phyloP scores from a whole-genome alignment of 2,113 vertebrate genomes.

The Peromyscus maniculatus region DNA sequence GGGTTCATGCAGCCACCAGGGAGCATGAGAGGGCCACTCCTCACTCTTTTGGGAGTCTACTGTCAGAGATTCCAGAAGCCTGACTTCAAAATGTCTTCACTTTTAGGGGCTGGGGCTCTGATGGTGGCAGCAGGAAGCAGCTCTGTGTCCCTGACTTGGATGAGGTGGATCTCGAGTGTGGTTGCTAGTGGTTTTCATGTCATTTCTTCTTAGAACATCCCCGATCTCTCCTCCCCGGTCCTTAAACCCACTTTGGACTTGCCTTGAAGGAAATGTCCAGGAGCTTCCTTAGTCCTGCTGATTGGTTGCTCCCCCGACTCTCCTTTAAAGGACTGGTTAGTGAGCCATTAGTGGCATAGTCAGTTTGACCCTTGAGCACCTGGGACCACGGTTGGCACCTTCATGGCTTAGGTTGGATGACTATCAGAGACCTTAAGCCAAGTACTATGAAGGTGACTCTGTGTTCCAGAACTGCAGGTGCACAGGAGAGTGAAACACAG shows the following conservation, averaged over 20 bases:
- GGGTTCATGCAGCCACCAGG: too few species aligned
- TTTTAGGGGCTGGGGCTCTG: not conserved
- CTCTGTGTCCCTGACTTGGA: not conserved
- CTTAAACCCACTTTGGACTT: not conserved
- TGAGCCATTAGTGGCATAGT: fast-evolving
- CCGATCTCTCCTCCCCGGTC: fast-evolving
- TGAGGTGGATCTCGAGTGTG: not conserved
- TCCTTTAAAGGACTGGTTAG: not conserved
- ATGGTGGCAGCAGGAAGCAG: too few species aligned
- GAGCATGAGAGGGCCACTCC: not conserved
- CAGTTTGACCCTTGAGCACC: fast-evolving
- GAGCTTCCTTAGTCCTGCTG: not conserved
- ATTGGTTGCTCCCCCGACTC: fast-evolving
- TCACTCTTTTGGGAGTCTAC: not conserved
- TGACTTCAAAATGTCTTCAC: fast-evolving
- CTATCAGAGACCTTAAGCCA: not conserved
- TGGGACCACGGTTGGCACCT: not conserved
- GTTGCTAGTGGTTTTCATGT: not conserved
- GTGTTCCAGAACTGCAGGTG: not conserved
- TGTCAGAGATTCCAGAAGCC: fast-evolving
- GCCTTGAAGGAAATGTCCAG: not conserved
- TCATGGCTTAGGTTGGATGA: not conserved
- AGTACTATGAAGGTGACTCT: not conserved
- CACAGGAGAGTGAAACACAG: not conserved
- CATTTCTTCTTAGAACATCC: not conserved